A percentile compares a stretch with the other conserved stretches of the same genome.
Evolutionary conservation across 1,140 invertebrate genomes (phyloP).

Genomic region (Coboldia fuscipes): DNA sequence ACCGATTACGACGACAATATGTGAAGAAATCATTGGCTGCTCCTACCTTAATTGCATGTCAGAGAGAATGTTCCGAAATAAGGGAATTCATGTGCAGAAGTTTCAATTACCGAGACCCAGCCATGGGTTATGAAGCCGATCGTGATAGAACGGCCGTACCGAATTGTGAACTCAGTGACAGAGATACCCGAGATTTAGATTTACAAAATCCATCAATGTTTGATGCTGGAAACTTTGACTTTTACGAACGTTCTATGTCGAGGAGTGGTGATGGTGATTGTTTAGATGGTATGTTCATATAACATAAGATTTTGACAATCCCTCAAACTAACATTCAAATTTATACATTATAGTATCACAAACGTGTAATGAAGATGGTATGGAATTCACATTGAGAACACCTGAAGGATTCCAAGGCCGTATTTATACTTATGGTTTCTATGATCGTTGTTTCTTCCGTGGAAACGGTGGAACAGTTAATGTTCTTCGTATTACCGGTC

Average conservation of each 20-base stretch:
- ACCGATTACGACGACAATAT: slow-evolving; percentile 55
- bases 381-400: slow-evolving; percentile 76
- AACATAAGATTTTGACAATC: neutral
- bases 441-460: slow-evolving; percentile 71
- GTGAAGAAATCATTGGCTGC: slow-evolving; percentile 50
- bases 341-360: slow-evolving; percentile 46
- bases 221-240: slow-evolving; percentile 69
- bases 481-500: slow-evolving; percentile 62
- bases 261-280: slow-evolving; percentile 52
- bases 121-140: neutral
- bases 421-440: slow-evolving; percentile 82
- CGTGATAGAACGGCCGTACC: slow-evolving; percentile 19
- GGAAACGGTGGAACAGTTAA: slow-evolving; percentile 70
- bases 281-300: slow-evolving; percentile 41
- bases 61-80: slow-evolving; percentile 59
- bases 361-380: slow-evolving; percentile 78
- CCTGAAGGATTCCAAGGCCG: slow-evolving; percentile 72
- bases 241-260: slow-evolving; percentile 57
- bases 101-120: slow-evolving; percentile 52
- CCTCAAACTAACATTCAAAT: neutral
- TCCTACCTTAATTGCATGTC: slow-evolving; percentile 50
- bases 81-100: slow-evolving; percentile 70
- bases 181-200: slow-evolving; percentile 63
- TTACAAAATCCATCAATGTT: slow-evolving; percentile 66
- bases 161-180: slow-evolving; percentile 75